A percentile compares a stretch with the other conserved stretches of the same genome.
phyloP scores from a whole-genome alignment of 2,113 vertebrate genomes.

The Ardeotis arabs region DNA sequence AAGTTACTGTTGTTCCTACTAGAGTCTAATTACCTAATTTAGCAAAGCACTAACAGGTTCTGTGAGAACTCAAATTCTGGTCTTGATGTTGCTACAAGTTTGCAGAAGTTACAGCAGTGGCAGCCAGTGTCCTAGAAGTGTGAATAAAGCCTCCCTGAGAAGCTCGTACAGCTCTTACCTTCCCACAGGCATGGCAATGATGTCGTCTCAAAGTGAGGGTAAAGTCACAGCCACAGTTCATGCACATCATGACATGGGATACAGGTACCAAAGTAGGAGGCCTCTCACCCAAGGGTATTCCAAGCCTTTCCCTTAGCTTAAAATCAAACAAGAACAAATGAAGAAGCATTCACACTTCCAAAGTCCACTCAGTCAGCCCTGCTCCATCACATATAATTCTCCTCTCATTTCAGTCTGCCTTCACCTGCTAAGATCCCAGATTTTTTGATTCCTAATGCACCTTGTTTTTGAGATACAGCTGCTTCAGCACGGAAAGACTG shows the following conservation, averaged over 20 bases:
- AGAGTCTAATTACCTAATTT: not conserved
- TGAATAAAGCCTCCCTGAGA: not conserved
- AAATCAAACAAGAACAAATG: constrained; percentile 18
- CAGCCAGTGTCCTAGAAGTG: not conserved
- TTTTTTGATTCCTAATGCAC: not conserved
- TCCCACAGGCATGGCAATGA: constrained; percentile 94
- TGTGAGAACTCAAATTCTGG: not conserved
- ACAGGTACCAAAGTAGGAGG: constrained; percentile 90
- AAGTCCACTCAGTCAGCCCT: not conserved
- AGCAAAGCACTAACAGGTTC: not conserved
- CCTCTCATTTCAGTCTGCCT: not conserved
- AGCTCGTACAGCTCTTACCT: constrained; percentile 77
- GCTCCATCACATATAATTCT: not conserved
- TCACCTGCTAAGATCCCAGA: not conserved
- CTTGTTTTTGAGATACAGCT: not conserved
- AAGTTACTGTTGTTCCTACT: not conserved
- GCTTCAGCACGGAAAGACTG: not conserved
- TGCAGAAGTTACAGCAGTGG: not conserved
- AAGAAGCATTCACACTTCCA: not conserved
- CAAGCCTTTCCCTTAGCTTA: constrained; percentile 86
- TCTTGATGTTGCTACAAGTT: not conserved
- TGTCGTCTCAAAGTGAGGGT: constrained; percentile 90
- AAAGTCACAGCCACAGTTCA: constrained; percentile 96
- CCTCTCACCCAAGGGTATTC: constrained; percentile 87
- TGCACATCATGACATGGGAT: constrained; percentile 95